These are phyloP conservation scores for Leptocoma aspasia DNA, from an alignment of 2,113 vertebrate genomes.

Conservation along the genomic window DNA sequence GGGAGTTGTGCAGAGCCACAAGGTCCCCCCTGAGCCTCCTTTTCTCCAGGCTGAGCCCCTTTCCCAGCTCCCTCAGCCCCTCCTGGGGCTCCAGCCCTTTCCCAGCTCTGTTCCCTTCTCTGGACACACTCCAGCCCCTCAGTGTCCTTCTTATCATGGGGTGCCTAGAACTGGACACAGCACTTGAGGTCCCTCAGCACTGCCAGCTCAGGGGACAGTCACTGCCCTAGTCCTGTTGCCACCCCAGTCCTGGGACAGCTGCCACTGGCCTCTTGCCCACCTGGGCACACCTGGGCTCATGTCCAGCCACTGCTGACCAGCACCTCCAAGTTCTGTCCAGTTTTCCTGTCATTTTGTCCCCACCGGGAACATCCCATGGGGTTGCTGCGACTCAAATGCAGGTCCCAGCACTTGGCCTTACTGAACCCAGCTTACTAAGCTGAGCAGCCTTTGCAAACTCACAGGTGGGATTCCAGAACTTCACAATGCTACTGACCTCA, in stretches of 20 bases:
- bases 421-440: neutral
- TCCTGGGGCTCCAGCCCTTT: neutral
- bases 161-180: neutral
- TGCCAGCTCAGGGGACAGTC: neutral
- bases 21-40: neutral
- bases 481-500: fast-evolving
- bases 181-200: neutral
- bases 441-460: neutral
- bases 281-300: neutral
- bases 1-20: neutral
- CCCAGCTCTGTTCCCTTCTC: fast-evolving
- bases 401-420: neutral
- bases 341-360: neutral
- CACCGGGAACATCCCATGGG: neutral
- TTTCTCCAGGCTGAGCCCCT: neutral
- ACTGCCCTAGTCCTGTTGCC: neutral
- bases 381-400: neutral
- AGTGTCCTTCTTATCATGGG: neutral
- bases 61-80: neutral
- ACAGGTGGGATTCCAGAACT: neutral
- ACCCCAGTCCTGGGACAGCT: neutral
- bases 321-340: neutral
- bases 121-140: fast-evolving
- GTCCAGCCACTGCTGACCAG: neutral
- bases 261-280: neutral